Conservation (phyloP, 2,113 vertebrate genomes). For the Garra rufa region DNA sequence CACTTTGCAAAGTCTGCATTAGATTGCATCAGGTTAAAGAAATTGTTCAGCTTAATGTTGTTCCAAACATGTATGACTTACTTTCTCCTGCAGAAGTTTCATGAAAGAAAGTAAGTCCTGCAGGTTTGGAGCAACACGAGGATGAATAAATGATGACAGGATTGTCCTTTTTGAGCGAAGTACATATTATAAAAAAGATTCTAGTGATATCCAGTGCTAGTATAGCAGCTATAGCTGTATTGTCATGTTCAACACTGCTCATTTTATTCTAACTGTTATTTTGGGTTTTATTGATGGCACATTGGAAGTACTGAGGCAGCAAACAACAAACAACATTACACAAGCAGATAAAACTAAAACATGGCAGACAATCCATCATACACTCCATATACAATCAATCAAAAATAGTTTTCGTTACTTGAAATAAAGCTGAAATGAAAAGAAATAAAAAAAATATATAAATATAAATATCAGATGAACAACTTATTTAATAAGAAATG, state of each 20-base stretch:
- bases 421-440: no score
- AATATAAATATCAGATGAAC: no score
- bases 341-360: background rate
- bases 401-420: no score
- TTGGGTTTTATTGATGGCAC: no score
- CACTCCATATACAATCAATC: background rate
- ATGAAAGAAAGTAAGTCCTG: background rate
- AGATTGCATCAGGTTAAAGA: slow-evolving; percentile 6
- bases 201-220: background rate
- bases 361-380: background rate
- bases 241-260: background rate
- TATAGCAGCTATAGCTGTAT: background rate
- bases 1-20: background rate
- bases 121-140: background rate
- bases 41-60: background rate
- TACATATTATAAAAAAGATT: background rate
- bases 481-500: no score
- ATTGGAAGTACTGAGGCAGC: background rate
- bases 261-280: no score
- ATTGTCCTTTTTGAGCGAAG: background rate
- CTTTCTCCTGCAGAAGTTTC: background rate
- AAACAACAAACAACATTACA: background rate
- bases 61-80: background rate
- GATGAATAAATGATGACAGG: background rate
- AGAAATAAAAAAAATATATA: no score